These are phyloP conservation scores for Pyralis farinalis DNA, from an alignment of 2,888 invertebrate genomes.

Conservation along the genomic window DNA sequence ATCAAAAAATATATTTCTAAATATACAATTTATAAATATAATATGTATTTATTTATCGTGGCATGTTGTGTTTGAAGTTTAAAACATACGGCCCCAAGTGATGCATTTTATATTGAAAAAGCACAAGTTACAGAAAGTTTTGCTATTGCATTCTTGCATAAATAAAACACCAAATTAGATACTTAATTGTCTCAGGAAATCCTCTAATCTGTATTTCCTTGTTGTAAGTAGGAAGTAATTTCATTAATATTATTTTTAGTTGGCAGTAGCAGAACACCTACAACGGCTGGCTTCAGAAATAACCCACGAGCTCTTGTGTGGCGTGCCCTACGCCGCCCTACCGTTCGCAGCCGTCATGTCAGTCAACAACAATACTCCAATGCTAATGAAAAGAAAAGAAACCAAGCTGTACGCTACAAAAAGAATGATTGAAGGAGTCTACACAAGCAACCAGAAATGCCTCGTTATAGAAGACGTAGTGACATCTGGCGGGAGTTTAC, in stretches of 20 bases:
- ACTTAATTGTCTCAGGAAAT: background rate
- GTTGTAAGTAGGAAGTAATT: constrained; percentile 2
- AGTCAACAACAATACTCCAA: constrained; percentile 85
- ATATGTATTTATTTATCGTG: too few relatives aligned
- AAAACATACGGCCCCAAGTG: too few relatives aligned
- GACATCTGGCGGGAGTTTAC: constrained; percentile 94
- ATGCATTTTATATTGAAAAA: too few relatives aligned
- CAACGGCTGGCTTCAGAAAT: constrained; percentile 48
- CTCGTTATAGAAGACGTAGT: constrained; percentile 97
- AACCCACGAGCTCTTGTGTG: constrained; percentile 89
- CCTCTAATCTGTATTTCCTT: background rate
- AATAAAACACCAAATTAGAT: background rate
- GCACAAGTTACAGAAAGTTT: too few relatives aligned
- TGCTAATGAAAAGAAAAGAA: constrained; percentile 96
- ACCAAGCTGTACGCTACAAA: constrained; percentile 97
- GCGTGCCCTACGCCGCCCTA: constrained; percentile 98
- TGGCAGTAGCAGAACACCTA: constrained; percentile 52
- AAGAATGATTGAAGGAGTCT: constrained; percentile 95
- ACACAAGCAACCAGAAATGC: constrained; percentile 83
- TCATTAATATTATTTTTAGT: constrained; percentile 35
- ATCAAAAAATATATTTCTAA: too few relatives aligned
- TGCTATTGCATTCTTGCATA: too few relatives aligned
- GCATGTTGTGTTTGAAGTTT: too few relatives aligned
- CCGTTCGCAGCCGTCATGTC: constrained; percentile 95
- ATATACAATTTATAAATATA: too few relatives aligned